Evolutionary conservation across 2,797 vertebrate genomes (phyloP).

Genomic region (Enteromius viviparus): DNA sequence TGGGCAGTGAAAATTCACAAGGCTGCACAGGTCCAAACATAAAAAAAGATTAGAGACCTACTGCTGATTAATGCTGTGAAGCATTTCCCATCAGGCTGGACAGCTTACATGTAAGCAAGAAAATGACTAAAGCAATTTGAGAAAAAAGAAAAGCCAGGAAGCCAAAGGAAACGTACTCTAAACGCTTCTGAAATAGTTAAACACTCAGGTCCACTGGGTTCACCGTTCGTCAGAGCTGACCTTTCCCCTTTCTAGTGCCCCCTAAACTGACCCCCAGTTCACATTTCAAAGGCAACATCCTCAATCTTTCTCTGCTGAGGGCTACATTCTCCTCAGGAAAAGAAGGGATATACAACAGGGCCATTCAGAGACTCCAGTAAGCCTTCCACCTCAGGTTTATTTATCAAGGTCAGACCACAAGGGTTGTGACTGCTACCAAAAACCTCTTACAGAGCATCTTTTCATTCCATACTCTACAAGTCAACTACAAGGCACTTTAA

Average conservation of each 20-base stretch:
- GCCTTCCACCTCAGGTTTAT: constrained; percentile 2
- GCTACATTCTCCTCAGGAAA: constrained; percentile 33
- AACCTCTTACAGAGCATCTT: not conserved
- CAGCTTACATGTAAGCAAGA: not conserved
- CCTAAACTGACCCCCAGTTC: constrained; percentile 36
- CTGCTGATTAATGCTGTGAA: constrained; percentile 22
- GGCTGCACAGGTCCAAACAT: constrained; percentile 4
- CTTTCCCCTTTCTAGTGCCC: constrained; percentile 39
- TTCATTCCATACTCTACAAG: not conserved
- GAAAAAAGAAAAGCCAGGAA: not conserved
- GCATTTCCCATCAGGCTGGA: not conserved
- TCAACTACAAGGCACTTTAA: not conserved
- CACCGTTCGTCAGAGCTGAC: constrained; percentile 43
- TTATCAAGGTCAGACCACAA: constrained; percentile 15
- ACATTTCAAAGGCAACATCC: constrained; percentile 41
- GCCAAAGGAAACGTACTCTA: constrained; percentile 39
- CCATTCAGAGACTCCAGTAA: constrained; percentile 23
- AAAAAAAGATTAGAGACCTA: constrained; percentile 5
- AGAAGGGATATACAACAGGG: constrained; percentile 17
- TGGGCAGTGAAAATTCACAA: constrained; percentile 5
- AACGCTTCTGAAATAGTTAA: constrained; percentile 54
- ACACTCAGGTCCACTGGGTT: constrained; percentile 45
- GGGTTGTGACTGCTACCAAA: not conserved
- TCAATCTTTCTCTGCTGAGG: constrained; percentile 30
- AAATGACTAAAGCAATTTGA: not conserved